These are phyloP conservation scores for Mayetiola destructor DNA, from an alignment of 2,888 invertebrate genomes.

Conservation along the genomic window DNA sequence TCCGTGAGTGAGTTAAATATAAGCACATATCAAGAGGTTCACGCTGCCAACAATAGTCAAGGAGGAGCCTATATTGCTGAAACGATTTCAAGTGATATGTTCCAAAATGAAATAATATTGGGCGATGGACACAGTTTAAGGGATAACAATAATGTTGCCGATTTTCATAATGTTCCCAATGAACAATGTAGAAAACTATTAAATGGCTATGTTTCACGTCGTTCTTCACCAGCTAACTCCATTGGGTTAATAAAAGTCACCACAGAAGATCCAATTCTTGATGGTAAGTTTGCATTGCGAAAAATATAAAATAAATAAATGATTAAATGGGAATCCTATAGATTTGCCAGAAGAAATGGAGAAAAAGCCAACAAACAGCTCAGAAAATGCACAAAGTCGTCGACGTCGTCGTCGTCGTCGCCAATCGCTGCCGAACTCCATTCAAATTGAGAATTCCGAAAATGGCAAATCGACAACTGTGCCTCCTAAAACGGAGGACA, in stretches of 20 bases:
- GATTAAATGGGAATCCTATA: neutral
- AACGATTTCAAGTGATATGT: slow-evolving; percentile 56
- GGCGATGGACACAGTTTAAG: slow-evolving; percentile 43
- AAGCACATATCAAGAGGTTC: slow-evolving; percentile 58
- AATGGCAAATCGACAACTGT: slow-evolving; percentile 5
- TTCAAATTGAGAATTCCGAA: neutral
- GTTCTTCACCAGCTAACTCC: neutral
- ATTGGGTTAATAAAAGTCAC: neutral
- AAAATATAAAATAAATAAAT: neutral
- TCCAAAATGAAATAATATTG: slow-evolving; percentile 52
- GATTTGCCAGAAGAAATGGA: neutral
- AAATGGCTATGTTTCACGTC: neutral
- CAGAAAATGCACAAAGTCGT: slow-evolving; percentile 18
- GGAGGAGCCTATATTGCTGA: slow-evolving; percentile 75
- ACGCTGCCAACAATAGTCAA: slow-evolving; percentile 41
- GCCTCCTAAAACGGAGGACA: slow-evolving; percentile 18
- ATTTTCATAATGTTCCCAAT: neutral
- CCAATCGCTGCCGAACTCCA: neutral
- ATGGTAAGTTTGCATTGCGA: slow-evolving; percentile 2
- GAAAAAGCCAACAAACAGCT: neutral
- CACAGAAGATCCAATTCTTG: slow-evolving; percentile 14
- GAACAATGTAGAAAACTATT: slow-evolving; percentile 5
- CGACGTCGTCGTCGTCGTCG: slow-evolving; percentile 21
- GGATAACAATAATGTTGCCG: neutral
- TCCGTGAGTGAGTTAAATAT: slow-evolving; percentile 54